Evolutionary conservation across 1,140 invertebrate species (phyloP).

Genomic region (Brachionus asplanchnoidis): DNA sequence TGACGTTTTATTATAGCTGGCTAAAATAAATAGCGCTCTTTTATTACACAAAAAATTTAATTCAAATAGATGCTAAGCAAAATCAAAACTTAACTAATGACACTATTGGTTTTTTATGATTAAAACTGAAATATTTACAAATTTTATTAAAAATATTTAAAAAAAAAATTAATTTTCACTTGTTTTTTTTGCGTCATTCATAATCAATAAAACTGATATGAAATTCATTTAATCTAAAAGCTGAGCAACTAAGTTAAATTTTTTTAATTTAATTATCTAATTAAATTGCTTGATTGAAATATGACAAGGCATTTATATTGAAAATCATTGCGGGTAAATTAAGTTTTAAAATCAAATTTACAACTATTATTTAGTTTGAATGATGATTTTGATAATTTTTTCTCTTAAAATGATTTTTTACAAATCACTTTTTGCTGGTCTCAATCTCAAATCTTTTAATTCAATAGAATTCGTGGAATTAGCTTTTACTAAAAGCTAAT

Average conservation of each 20-base stretch:
- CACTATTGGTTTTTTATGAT: constrained; percentile 1
- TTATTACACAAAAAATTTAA: background rate
- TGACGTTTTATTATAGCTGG: constrained; percentile 7
- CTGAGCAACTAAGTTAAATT: background rate
- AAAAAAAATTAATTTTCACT: background rate
- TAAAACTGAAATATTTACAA: constrained; percentile 1
- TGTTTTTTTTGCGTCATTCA: background rate
- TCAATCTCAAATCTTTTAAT: background rate
- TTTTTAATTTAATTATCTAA: constrained; percentile 1
- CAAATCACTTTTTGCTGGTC: background rate
- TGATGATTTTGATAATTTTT: background rate
- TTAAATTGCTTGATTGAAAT: background rate
- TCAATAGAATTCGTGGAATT: background rate
- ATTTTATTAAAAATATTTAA: background rate
- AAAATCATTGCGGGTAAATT: background rate
- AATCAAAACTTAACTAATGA: background rate
- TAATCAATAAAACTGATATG: background rate
- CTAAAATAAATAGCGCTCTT: background rate
- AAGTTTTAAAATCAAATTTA: background rate
- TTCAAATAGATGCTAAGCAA: background rate
- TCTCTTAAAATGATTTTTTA: background rate
- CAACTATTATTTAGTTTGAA: background rate
- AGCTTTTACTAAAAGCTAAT: background rate
- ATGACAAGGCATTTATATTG: background rate
- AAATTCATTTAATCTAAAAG: background rate